Evolutionary conservation across 2,797 vertebrate species (phyloP).

Genomic region (Menidia menidia): DNA sequence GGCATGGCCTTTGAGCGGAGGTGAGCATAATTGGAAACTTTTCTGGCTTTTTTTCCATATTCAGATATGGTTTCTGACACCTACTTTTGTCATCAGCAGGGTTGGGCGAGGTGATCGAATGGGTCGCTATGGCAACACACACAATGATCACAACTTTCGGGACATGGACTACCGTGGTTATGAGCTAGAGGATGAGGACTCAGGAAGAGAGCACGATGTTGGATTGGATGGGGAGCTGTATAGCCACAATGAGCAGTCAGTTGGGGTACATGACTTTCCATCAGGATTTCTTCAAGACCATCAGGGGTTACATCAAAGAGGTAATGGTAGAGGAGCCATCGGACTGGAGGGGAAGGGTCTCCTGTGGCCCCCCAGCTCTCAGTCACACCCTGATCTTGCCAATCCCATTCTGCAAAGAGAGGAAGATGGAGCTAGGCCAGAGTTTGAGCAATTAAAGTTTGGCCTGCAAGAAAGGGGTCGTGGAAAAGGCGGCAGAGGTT

Average conservation of each 20-base stretch:
- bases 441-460: slow-evolving; percentile 68
- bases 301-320: slow-evolving; percentile 69
- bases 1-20: slow-evolving; percentile 82
- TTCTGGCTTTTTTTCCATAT: not conserved
- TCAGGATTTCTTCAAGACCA: slow-evolving; percentile 58
- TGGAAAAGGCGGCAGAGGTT: slow-evolving; percentile 65
- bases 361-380: slow-evolving; percentile 55
- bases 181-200: slow-evolving; percentile 81
- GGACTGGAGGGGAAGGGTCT: slow-evolving; percentile 56
- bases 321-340: slow-evolving; percentile 52
- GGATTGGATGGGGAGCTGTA: slow-evolving; percentile 49
- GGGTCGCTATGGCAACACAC: slow-evolving; percentile 87
- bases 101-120: slow-evolving; percentile 89
- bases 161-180: slow-evolving; percentile 92
- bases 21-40: slow-evolving; percentile 57
- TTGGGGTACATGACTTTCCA: slow-evolving; percentile 58
- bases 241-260: slow-evolving; percentile 46
- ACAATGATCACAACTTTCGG: slow-evolving; percentile 87
- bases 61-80: not conserved
- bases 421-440: slow-evolving; percentile 64
- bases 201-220: slow-evolving; percentile 56
- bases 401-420: slow-evolving; percentile 64
- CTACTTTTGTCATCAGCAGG: slow-evolving; percentile 61
- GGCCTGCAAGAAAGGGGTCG: slow-evolving; percentile 58
- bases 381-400: slow-evolving; percentile 48